Base-by-base conservation (phyloP, 2,888 invertebrate species). In the Schizotus pectinicornis region DNA sequence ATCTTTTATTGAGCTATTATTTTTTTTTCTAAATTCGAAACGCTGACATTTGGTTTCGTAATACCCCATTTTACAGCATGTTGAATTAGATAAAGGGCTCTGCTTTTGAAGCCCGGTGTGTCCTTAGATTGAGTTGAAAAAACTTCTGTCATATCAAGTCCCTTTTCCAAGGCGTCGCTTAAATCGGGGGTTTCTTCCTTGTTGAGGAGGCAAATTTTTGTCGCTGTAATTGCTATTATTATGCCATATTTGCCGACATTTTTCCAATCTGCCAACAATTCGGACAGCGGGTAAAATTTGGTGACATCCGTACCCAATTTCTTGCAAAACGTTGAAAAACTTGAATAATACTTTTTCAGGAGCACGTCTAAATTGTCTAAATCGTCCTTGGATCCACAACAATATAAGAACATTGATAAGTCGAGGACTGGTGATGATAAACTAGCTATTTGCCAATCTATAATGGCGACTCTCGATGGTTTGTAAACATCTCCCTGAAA, bases 381-480 rank as follows among this genome's bases (percentile, higher is more conserved):
- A 32, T 53, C 52, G 7, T 39, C 34, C 22, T 34, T 39, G 14
- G 46, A 54, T 1, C 14, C 32, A 9, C 34, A 47, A 5, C 22
- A 11, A 8, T 47, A 54, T n/a, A 54, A 30, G 11, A 54, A 54
- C 8, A 34, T 46, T 0, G 54, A 46, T 0, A 53, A 0, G 36
- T 53, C 53, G 7, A 13, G 5, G 8, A 45, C 38, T 0, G 53
- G 53, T 8, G 41, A 41, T 7, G 31, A 31, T 6, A 53, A 37
- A 8, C 22, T 9, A 11, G 46, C 9, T 0, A 32, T 36, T 38
- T 55, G 55, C 55, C 55, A 55, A 48, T 55, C 55, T 8, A 55
- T 11, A 5, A 47, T 34, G 2, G 34, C 34, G 2, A 54, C 47
- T 47, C 46, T 14, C 37, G 9, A 33, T 12, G 7, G 6, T n/a